These are phyloP conservation scores for Donacobius atricapilla DNA, from an alignment of 2,113 vertebrate genomes.

Conservation along the genomic window DNA sequence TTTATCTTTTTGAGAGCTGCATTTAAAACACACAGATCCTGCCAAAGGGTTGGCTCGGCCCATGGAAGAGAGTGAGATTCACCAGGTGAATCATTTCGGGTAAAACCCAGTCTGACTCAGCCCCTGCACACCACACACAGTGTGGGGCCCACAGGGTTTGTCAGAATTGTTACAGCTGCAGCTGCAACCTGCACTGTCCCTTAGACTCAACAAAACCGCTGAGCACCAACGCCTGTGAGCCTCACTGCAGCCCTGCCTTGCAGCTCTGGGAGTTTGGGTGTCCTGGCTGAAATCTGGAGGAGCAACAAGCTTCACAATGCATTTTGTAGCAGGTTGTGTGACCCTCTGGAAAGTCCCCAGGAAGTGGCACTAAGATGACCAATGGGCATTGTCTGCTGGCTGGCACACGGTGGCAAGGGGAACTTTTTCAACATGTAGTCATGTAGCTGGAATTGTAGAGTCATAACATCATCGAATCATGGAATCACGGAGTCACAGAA, in stretches of 20 bases:
- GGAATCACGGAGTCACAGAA: accelerated
- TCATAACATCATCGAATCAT: background rate
- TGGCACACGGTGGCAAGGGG: background rate
- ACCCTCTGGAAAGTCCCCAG: background rate
- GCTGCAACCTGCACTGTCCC: background rate
- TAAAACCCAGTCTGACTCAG: background rate
- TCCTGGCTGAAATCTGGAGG: background rate
- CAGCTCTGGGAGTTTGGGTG: background rate
- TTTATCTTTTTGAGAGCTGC: background rate
- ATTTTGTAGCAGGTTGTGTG: background rate
- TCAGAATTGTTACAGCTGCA: background rate
- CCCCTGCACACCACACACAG: background rate
- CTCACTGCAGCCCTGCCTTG: background rate
- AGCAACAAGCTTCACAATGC: background rate
- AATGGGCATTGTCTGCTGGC: background rate
- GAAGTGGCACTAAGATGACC: background rate
- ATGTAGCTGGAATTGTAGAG: background rate
- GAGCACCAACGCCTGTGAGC: accelerated
- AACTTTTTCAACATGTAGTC: background rate
- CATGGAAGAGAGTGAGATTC: background rate
- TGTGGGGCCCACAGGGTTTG: background rate
- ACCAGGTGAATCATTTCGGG: background rate
- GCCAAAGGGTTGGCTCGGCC: background rate
- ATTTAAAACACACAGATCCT: background rate
- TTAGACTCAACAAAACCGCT: background rate